Evolutionary conservation across 2,113 vertebrate genomes (phyloP).

Genomic region (Macrotis lagotis): DNA sequence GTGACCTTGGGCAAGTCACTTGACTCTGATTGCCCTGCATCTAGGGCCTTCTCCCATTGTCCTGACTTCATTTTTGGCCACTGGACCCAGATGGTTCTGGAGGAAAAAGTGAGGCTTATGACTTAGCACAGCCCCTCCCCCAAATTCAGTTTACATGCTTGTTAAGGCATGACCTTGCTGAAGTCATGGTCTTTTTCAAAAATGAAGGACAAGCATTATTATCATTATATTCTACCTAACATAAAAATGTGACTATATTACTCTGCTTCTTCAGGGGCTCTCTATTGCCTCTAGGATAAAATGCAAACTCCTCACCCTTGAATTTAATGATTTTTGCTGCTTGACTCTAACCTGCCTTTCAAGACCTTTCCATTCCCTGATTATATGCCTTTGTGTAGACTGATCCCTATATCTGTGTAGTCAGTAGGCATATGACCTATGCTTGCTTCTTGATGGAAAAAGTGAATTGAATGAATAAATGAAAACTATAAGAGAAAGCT

Average conservation of each 20-base stretch:
- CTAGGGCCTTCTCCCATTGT: too few species aligned
- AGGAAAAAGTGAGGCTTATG: too few species aligned
- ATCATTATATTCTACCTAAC: background rate
- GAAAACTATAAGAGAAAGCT: background rate
- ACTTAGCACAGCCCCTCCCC: too few species aligned
- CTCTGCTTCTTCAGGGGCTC: background rate
- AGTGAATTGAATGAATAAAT: constrained; percentile 22
- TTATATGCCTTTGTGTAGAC: background rate
- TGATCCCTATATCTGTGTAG: background rate
- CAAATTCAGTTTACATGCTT: too few species aligned
- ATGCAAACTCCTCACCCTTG: background rate
- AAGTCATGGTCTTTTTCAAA: too few species aligned
- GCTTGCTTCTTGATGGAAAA: background rate
- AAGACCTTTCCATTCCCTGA: background rate
- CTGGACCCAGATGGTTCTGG: too few species aligned
- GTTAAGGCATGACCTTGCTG: too few species aligned
- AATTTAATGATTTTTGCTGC: background rate
- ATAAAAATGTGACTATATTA: background rate
- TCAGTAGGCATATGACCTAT: background rate
- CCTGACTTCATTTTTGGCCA: too few species aligned
- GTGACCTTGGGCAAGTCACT: too few species aligned
- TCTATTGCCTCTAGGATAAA: background rate
- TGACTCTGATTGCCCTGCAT: too few species aligned
- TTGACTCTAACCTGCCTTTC: background rate
- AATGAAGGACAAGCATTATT: too few species aligned